Percentiles rank a stretch among this genome's conserved stretches.
Evolutionary conservation across 1,140 invertebrate genomes (phyloP).

Genomic region (Drosophila nigrodunni): DNA sequence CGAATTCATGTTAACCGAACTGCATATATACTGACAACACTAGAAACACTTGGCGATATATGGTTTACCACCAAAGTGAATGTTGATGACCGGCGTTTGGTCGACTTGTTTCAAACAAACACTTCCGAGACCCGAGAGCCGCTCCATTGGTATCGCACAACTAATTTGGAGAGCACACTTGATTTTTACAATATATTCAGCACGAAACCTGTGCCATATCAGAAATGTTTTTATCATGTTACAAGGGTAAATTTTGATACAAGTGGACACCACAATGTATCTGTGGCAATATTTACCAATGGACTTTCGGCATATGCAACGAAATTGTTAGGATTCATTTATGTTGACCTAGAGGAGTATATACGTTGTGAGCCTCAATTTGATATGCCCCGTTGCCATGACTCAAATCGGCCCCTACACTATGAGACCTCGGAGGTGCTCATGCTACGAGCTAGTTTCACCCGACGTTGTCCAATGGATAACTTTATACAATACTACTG

Average conservation of each 20-base stretch:
- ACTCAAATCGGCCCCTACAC: conserved; percentile 35
- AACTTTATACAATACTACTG: conserved; percentile 50
- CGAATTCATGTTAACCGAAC: conserved; percentile 17
- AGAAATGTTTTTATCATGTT: conserved; percentile 43
- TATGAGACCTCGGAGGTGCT: conserved; percentile 48
- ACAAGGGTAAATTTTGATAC: conserved; percentile 29
- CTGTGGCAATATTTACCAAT: conserved; percentile 14
- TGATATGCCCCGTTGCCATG: conserved; percentile 32
- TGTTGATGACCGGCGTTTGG: conserved; percentile 29
- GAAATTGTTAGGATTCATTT: conserved; percentile 2
- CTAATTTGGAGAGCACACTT: conserved; percentile 21
- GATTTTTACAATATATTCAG: conserved; percentile 27
- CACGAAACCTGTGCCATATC: conserved; percentile 23
- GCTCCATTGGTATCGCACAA: conserved; percentile 42
- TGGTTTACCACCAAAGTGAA: conserved; percentile 51
- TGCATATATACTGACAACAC: conserved; percentile 16
- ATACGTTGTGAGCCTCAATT: conserved; percentile 38
- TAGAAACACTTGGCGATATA: conserved; percentile 20
- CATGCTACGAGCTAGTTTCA: conserved; percentile 39
- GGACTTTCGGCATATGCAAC: conserved; percentile 25
- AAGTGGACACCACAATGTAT: conserved; percentile 33
- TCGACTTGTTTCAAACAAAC: conserved; percentile 55
- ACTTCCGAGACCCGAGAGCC: conserved; percentile 25
- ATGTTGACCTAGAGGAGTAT: conserved; percentile 22
- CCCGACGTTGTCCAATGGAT: conserved; percentile 44